A percentile compares a stretch with the other conserved stretches of the same genome.
These are phyloP conservation scores for Anhinga rufa DNA, from an alignment of 2,113 vertebrate species.

Conservation along the genomic window DNA sequence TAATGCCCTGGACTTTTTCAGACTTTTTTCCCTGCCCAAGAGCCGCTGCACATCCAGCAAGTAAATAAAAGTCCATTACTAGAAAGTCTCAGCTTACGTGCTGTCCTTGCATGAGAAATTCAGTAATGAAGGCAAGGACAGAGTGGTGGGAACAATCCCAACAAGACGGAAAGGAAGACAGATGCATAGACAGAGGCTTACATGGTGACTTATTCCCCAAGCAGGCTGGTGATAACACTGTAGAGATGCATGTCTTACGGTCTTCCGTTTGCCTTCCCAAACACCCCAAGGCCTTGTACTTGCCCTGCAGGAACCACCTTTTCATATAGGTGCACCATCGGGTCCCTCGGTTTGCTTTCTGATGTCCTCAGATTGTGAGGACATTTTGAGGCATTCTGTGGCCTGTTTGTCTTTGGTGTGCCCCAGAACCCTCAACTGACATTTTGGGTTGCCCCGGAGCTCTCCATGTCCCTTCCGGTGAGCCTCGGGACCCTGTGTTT, in stretches of 20 bases:
- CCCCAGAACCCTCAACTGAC: background rate
- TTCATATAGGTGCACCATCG: too few relatives aligned
- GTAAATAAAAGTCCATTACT: background rate
- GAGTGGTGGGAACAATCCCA: background rate
- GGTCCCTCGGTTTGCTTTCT: background rate
- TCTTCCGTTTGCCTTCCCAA: background rate
- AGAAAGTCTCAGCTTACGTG: background rate
- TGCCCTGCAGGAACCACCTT: background rate
- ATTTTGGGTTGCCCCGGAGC: background rate
- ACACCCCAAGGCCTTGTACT: background rate
- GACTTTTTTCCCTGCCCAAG: too few relatives aligned
- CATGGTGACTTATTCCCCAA: background rate
- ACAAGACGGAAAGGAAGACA: background rate
- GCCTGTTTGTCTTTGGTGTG: background rate
- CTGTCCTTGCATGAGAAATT: background rate
- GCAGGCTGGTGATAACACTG: too few relatives aligned
- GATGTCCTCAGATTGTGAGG: background rate
- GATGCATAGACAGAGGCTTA: too few relatives aligned
- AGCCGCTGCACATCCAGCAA: background rate
- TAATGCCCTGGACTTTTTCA: background rate
- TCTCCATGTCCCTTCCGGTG: too few relatives aligned
- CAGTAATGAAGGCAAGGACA: background rate
- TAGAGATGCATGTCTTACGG: rapidly evolving
- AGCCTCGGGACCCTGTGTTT: background rate
- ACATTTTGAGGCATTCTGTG: background rate